A percentile compares a stretch with the other conserved stretches of the same genome.
phyloP scores from a whole-genome alignment of 2,797 vertebrate genomes.

The Anisognathus igniventris region DNA sequence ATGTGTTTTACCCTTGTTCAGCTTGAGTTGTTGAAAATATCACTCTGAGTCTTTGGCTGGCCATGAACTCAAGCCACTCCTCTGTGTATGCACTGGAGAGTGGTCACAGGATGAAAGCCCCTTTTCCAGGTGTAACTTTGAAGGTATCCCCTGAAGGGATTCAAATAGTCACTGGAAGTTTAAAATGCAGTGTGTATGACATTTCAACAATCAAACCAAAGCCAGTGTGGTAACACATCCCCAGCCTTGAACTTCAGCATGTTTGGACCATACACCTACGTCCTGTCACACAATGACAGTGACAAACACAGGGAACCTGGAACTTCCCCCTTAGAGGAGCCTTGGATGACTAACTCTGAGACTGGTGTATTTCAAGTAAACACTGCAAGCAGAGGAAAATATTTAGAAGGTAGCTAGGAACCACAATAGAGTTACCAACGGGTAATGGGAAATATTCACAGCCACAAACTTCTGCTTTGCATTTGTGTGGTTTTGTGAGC shows the following conservation, averaged over 20 bases:
- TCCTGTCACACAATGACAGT: not conserved
- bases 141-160: not conserved
- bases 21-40: not conserved
- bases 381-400: not conserved
- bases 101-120: not conserved
- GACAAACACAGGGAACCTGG: not conserved
- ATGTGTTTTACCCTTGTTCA: not conserved
- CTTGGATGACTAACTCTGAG: not conserved
- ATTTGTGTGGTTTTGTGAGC: not conserved
- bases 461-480: not conserved
- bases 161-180: not conserved
- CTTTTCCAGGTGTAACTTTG: not conserved
- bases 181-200: not conserved
- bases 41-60: not conserved
- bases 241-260: not conserved
- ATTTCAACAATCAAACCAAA: not conserved
- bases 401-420: slow-evolving; percentile 18
- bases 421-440: not conserved
- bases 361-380: not conserved
- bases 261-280: not conserved
- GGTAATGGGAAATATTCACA: not conserved
- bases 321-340: not conserved
- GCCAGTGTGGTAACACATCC: not conserved
- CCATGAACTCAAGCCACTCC: not conserved
- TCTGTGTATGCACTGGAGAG: not conserved